Percentiles rank a stretch among this genome's conserved stretches.
Evolutionary conservation across 2,113 vertebrate species (phyloP).

Genomic region (Microcebus ravelobensis): DNA sequence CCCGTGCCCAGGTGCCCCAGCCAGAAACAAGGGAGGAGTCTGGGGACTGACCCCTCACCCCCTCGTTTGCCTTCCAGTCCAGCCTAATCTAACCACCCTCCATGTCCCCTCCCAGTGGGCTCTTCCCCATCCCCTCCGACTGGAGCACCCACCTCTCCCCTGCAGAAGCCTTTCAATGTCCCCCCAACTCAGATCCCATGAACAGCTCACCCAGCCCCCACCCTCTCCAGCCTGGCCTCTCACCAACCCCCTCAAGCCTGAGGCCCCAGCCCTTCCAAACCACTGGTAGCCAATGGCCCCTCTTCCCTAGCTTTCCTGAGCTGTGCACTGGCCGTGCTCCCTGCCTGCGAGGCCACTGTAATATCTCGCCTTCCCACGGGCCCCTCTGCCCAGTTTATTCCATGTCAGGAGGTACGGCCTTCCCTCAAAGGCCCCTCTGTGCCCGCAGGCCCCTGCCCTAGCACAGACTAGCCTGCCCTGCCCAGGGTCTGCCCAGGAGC

Average conservation of each 20-base stretch:
- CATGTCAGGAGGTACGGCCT: not conserved
- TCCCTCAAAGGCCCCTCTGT: not conserved
- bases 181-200: not conserved
- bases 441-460: not conserved
- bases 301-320: not conserved
- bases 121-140: not conserved
- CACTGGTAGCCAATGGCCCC: not conserved
- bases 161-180: not conserved
- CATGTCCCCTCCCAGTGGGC: fast-evolving
- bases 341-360: not conserved
- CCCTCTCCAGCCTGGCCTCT: not conserved
- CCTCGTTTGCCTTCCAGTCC: too few species aligned
- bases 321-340: not conserved
- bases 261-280: not conserved
- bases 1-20: not conserved
- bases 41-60: not conserved
- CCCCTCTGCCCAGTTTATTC: fast-evolving
- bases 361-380: not conserved
- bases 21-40: not conserved
- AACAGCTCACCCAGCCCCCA: not conserved
- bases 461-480: not conserved
- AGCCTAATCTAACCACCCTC: not conserved
- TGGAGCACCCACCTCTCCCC: not conserved
- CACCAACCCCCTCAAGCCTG: not conserved
- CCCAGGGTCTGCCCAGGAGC: not conserved